Percentiles rank a stretch among this genome's conserved stretches.
Evolutionary conservation across 2,797 vertebrate species (phyloP).

Genomic region (Hephaestus fuliginosus): DNA sequence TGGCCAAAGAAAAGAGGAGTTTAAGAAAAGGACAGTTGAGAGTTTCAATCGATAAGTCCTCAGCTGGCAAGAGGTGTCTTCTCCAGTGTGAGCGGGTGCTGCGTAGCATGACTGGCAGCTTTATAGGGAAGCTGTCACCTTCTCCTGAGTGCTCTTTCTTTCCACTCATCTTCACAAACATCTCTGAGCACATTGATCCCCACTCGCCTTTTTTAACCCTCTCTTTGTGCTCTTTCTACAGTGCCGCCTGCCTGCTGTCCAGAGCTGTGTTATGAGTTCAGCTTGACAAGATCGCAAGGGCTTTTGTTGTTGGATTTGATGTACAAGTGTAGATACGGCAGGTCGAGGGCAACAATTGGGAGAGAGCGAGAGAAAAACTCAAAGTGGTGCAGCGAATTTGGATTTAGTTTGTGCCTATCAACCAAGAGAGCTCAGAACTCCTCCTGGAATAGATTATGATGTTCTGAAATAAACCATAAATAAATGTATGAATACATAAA

Average conservation of each 20-base stretch:
- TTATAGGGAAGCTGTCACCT: conserved; percentile 83
- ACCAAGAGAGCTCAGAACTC: conserved; percentile 28
- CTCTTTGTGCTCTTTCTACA: conserved; percentile 36
- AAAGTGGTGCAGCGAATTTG: conserved; percentile 21
- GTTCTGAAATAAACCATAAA: conserved; percentile 63
- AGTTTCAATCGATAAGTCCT: conserved; percentile 77
- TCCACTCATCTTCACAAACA: conserved; percentile 79
- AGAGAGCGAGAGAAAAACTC: background rate
- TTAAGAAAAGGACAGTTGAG: conserved; percentile 49
- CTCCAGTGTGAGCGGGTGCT: conserved; percentile 67
- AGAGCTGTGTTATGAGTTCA: conserved; percentile 18
- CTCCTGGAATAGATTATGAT: conserved; percentile 62
- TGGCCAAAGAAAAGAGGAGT: conserved; percentile 46
- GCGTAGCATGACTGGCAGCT: conserved; percentile 79
- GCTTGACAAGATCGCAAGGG: conserved; percentile 18
- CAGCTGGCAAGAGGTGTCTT: conserved; percentile 73
- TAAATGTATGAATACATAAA: conserved; percentile 73
- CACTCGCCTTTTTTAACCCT: conserved; percentile 44
- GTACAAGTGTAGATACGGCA: conserved; percentile 18
- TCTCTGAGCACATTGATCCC: conserved; percentile 77
- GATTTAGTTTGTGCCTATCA: conserved; percentile 15
- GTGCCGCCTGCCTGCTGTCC: conserved; percentile 35
- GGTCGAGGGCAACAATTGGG: background rate
- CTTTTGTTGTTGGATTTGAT: conserved; percentile 34
- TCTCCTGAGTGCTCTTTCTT: conserved; percentile 71